These are phyloP conservation scores for Acanthiza pusilla DNA, from an alignment of 2,797 vertebrate species.

Conservation along the genomic window DNA sequence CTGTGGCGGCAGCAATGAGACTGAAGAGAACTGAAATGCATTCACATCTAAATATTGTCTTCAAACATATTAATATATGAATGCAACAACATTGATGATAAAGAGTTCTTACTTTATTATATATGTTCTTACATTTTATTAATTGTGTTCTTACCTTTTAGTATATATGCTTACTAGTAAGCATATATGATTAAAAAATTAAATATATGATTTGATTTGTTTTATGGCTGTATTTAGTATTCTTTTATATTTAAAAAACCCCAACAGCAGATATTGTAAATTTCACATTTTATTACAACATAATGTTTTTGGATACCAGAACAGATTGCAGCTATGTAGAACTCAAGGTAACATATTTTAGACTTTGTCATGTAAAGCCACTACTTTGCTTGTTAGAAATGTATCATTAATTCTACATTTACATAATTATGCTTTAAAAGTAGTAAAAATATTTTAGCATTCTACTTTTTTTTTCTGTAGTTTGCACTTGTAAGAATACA, in stretches of 20 bases:
- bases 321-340: background rate
- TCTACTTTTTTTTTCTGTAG: background rate
- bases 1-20: background rate
- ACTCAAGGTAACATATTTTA: background rate
- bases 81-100: background rate
- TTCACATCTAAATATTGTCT: background rate
- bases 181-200: background rate
- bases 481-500: background rate
- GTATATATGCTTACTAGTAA: background rate
- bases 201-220: background rate
- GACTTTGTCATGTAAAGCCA: background rate
- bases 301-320: background rate
- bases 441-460: background rate
- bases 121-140: background rate
- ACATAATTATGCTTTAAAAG: background rate
- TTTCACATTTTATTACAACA: background rate
- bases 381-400: background rate
- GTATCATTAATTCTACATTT: background rate
- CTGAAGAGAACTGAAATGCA: background rate
- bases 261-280: background rate
- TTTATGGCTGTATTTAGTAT: background rate
- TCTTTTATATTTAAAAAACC: background rate
- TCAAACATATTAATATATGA: background rate
- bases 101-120: background rate
- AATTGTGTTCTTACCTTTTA: background rate